Evolutionary conservation across 2,113 vertebrate species (phyloP).

Genomic region (Herpetotheres cachinnans): DNA sequence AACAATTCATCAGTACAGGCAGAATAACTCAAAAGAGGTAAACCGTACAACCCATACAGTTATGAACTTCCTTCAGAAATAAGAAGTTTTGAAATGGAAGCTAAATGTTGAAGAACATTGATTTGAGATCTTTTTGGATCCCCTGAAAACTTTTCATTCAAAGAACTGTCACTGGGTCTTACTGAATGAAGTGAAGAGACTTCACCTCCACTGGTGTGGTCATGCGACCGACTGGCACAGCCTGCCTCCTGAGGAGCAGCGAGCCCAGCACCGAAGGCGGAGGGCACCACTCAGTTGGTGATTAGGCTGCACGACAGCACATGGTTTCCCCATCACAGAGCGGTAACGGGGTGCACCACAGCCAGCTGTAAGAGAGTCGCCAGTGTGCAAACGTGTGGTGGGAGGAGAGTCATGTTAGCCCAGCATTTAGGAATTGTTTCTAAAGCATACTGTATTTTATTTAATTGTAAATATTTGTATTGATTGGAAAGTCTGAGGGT

Average conservation of each 20-base stretch:
- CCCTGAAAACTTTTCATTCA: background rate
- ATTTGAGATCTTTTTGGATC: background rate
- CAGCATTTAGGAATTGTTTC: background rate
- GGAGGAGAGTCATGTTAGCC: background rate
- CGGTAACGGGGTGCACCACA: background rate
- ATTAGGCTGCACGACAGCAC: fast-evolving
- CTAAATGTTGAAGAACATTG: background rate
- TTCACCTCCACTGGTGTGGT: background rate
- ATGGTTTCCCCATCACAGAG: background rate
- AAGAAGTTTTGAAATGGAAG: background rate
- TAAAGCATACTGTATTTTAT: background rate
- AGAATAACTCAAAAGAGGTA: background rate
- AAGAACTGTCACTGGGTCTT: background rate
- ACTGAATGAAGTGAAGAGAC: background rate
- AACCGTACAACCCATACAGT: background rate
- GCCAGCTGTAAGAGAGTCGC: background rate
- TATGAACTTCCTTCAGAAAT: background rate
- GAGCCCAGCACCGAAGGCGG: background rate
- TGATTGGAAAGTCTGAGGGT: background rate
- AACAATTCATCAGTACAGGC: background rate
- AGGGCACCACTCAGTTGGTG: background rate
- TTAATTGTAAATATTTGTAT: background rate
- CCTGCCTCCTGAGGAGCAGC: background rate
- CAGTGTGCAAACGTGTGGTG: background rate
- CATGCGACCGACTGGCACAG: background rate